Evolutionary conservation across 2,797 vertebrate genomes (phyloP), one percentile per base, ranked within the genome.

Genomic region (Holocentrus rufus): DNA sequence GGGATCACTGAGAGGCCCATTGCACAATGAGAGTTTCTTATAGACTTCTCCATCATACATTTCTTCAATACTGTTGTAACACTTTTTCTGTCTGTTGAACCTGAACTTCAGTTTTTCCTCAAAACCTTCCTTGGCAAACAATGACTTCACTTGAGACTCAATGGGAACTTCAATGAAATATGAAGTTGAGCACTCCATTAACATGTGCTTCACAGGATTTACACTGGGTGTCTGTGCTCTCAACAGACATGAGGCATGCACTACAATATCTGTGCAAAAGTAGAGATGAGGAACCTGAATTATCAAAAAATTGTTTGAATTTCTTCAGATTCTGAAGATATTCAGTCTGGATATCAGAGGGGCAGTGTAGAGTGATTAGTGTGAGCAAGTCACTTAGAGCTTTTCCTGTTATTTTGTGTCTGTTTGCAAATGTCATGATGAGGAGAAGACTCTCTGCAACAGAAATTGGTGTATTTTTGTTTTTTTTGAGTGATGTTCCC

Each of bases 221-320:
- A 71, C 80, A 79, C 55, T 73, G 54, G n/a, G 30, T 68, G 13
- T 60, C 77, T 55, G 63, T 59, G 18, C 62, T 62, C 62, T 82
- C 75, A 70, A 77, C 30, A 57, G 61, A 36, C 50, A 65, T 25
- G 13, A 75, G 31, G 55, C 72, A 79, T 54, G 27, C 39, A 50
- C 54, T 82, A 52, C 76, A 76, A 68, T 82, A 79, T 65, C 65
- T 76, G 55, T 81, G 72, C 72, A 82, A 31, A 69, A 55, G 36
- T 18, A 52, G 46, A 58, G 71, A 46, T 11, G 57, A 70, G 20
- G 75, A 65, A 25, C n/a, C n/a, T n/a, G n/a, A 34, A 34, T 65
- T 7, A 4, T 69, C 13, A 70, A 66, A 62, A 49, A 61, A 66
- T 8, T 60, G 30, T 75, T 44, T 75, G 15, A 75, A 77, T 55